A percentile compares a stretch with the other conserved stretches of the same genome.
Evolutionary conservation across 2,888 invertebrate genomes (phyloP).

Genomic region (Crioceris asparagi): DNA sequence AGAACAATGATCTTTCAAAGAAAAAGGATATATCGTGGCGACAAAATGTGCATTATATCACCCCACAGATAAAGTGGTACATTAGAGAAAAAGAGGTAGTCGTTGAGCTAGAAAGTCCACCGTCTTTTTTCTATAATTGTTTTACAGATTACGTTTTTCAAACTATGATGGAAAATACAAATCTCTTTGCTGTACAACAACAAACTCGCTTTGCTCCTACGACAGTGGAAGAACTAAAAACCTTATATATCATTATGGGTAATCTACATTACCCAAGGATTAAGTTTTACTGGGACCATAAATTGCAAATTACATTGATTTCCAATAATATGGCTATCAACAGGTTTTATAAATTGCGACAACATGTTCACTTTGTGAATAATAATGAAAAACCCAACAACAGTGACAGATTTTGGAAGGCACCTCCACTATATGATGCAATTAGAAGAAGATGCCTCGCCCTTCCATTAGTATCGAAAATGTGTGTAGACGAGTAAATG

Average conservation of each 20-base stretch:
- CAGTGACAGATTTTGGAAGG: too few species aligned
- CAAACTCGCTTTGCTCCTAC: background rate
- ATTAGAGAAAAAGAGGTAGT: too few species aligned
- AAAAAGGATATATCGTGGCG: too few species aligned
- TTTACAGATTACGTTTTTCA: background rate
- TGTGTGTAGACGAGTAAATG: too few species aligned
- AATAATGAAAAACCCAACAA: too few species aligned
- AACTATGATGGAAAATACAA: background rate
- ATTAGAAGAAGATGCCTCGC: too few species aligned
- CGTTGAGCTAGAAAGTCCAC: too few species aligned
- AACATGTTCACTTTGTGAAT: conserved; percentile 1
- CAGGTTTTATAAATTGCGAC: conserved; percentile 1
- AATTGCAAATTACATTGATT: conserved; percentile 13
- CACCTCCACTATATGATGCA: too few species aligned
- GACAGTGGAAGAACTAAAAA: conserved; percentile 14
- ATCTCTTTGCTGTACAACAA: conserved; percentile 1
- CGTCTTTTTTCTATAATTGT: background rate
- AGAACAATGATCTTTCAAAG: too few species aligned
- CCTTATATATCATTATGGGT: conserved; percentile 20
- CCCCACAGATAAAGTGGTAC: too few species aligned
- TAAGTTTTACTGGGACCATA: conserved; percentile 15
- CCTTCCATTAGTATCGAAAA: too few species aligned
- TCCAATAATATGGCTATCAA: conserved; percentile 14
- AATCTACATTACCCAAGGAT: conserved; percentile 19
- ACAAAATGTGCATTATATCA: too few species aligned